Percentiles rank a stretch among this genome's conserved stretches.
Conservation (phyloP, 2,113 vertebrate species). For the Delphinapterus leucas region DNA sequence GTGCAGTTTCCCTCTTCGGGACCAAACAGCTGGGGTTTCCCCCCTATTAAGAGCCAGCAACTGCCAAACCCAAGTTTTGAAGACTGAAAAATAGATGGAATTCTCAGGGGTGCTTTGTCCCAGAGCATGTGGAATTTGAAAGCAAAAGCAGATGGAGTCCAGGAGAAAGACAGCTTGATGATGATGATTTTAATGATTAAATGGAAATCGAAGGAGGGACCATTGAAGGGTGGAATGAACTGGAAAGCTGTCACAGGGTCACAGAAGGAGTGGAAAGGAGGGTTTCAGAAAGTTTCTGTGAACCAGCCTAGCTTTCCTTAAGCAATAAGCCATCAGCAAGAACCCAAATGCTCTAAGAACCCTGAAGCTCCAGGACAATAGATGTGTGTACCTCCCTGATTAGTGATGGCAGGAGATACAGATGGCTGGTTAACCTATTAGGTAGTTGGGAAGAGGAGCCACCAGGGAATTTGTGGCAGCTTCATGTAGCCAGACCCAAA, state of each 20-base stretch:
- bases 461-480: constrained; percentile 25
- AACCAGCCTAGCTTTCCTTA: background rate
- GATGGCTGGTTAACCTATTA: constrained; percentile 46
- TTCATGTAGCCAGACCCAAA: constrained; percentile 24
- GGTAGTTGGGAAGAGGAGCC: background rate
- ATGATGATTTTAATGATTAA: constrained; percentile 65
- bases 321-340: background rate
- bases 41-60: constrained; percentile 35
- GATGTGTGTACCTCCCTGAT: background rate
- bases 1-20: background rate
- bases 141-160: constrained; percentile 57
- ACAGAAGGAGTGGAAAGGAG: background rate
- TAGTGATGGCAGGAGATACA: constrained; percentile 54
- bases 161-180: constrained; percentile 55
- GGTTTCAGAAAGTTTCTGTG: constrained; percentile 11
- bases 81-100: constrained; percentile 32
- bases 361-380: constrained; percentile 49
- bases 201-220: constrained; percentile 30
- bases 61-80: constrained; percentile 2
- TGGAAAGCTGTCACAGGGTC: constrained; percentile 15
- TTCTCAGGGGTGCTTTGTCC: constrained; percentile 40
- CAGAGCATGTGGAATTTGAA: constrained; percentile 62
- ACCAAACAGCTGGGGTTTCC: background rate
- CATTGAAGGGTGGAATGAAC: background rate
- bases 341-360: background rate